phyloP scores from a whole-genome alignment of 2,113 vertebrate species.

The Petaurus breviceps region DNA sequence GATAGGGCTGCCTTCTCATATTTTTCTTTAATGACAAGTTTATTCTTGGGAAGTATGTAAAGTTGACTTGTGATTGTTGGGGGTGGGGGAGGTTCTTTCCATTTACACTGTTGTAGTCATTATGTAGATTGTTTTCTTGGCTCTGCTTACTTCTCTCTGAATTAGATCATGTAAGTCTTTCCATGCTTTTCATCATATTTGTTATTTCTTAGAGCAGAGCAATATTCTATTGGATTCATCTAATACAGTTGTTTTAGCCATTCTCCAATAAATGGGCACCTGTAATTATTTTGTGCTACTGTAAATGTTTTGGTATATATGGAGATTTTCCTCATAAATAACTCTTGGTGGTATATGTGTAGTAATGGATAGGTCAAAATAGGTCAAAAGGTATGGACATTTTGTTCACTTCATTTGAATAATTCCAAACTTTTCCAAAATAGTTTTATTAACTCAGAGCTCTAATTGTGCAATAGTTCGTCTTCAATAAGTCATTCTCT shows the following conservation, averaged over 20 bases:
- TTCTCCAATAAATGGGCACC: neutral
- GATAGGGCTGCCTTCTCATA: no score
- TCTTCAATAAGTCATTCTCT: no score
- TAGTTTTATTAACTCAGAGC: no score
- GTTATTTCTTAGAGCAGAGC: neutral
- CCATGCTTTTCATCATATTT: neutral
- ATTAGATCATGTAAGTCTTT: neutral
- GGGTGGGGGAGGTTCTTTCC: no score
- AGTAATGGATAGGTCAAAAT: neutral
- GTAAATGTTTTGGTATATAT: neutral
- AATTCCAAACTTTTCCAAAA: neutral
- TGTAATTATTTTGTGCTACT: neutral
- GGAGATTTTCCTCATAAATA: neutral
- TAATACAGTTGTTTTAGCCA: neutral
- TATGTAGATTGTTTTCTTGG: neutral
- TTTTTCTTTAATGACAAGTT: no score
- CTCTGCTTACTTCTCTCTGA: neutral
- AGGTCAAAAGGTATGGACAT: neutral
- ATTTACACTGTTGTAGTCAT: neutral
- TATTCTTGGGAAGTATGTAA: neutral
- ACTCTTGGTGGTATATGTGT: neutral
- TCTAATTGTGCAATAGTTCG: no score
- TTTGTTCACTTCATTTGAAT: neutral
- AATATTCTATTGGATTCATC: neutral
- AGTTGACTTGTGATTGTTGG: neutral